These are phyloP conservation scores for Drosophila atripex DNA, from an alignment of 2,888 invertebrate species.

Conservation along the genomic window DNA sequence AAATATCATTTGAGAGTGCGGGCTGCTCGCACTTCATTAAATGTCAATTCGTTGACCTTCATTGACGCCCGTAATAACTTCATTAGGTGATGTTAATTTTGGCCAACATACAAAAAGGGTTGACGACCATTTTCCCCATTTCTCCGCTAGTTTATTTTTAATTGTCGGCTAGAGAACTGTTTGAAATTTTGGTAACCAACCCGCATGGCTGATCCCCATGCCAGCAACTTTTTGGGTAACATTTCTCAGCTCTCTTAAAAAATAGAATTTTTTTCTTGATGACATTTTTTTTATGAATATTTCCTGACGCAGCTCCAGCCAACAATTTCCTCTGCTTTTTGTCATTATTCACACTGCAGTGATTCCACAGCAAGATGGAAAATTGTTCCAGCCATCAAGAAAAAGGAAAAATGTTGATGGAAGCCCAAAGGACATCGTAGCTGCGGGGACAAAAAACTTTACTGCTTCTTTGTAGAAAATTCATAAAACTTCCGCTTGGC, in stretches of 20 bases:
- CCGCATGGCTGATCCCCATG: constrained; percentile 27
- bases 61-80: constrained; percentile 75
- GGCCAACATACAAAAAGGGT: constrained; percentile 14
- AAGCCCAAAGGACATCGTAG: constrained; percentile 53
- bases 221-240: constrained; percentile 16
- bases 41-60: constrained; percentile 77
- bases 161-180: constrained; percentile 29
- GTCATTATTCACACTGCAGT: constrained; percentile 77
- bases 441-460: constrained; percentile 51
- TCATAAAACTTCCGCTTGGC: constrained; percentile 78
- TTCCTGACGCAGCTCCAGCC: constrained; percentile 54
- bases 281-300: constrained; percentile 68
- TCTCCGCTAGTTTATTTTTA: constrained; percentile 23
- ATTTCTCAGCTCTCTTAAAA: constrained; percentile 26
- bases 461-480: constrained; percentile 76
- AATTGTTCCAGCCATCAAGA: constrained; percentile 24
- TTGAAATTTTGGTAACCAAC: constrained; percentile 35
- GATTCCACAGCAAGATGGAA: constrained; percentile 61
- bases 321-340: constrained; percentile 46
- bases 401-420: constrained; percentile 22
- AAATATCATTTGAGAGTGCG: constrained; percentile 72
- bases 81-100: constrained; percentile 54
- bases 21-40: constrained; percentile 72
- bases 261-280: constrained; percentile 29
- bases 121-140: constrained; percentile 21